Evolutionary conservation across 2,113 vertebrate genomes (phyloP).

Genomic region (Lanius collurio): DNA sequence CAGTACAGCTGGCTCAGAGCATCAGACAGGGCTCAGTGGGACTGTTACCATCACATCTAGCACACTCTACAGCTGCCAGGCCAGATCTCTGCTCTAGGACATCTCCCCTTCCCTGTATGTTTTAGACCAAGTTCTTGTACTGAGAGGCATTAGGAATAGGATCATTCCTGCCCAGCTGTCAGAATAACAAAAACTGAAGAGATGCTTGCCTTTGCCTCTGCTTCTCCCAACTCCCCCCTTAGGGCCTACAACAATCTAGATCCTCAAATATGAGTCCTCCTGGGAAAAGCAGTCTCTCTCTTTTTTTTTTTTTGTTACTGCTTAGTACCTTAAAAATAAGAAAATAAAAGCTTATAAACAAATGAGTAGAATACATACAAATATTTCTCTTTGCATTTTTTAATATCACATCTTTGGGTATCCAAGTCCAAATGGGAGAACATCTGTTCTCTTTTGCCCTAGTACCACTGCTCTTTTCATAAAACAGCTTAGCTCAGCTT

Average conservation of each 20-base stretch:
- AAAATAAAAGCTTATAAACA: neutral
- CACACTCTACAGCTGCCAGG: rapidly evolving
- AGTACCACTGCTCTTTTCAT: neutral
- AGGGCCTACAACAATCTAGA: neutral
- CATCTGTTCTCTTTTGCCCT: neutral
- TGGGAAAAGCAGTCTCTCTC: neutral
- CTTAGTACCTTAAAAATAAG: neutral
- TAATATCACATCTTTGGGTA: neutral
- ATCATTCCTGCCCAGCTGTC: neutral
- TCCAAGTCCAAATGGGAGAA: neutral
- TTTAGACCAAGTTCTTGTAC: neutral
- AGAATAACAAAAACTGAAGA: neutral
- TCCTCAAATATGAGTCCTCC: neutral
- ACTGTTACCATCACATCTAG: neutral
- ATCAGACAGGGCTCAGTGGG: neutral
- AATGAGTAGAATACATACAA: neutral
- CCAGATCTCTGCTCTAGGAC: neutral
- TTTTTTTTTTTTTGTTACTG: neutral
- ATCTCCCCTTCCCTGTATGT: neutral
- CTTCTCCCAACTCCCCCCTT: neutral
- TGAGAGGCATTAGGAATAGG: neutral
- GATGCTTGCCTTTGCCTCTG: neutral
- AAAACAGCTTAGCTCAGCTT: slow-evolving; percentile 13
- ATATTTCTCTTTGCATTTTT: neutral
- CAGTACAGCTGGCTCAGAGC: neutral